A percentile compares a stretch with the other conserved stretches of the same genome.
Conservation (phyloP, 2,888 invertebrate genomes). For the Leucania comma region DNA sequence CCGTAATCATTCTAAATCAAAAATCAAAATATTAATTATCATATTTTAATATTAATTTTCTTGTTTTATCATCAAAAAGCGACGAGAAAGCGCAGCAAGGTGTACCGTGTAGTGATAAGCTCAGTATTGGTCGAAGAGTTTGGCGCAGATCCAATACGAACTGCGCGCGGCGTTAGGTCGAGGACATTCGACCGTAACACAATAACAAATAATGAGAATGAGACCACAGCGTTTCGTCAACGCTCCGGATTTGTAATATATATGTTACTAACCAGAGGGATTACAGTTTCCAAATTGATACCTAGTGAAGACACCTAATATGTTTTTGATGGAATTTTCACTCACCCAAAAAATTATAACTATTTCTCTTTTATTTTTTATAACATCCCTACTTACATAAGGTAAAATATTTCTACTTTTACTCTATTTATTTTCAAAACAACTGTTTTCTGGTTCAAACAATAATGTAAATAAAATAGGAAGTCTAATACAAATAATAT, state of each 20-base stretch:
- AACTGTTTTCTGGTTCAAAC: not conserved
- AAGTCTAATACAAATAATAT: constrained; percentile 11
- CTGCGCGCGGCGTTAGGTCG: constrained; percentile 60
- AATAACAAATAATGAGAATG: constrained; percentile 60
- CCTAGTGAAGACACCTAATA: not conserved
- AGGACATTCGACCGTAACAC: constrained; percentile 60
- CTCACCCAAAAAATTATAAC: not conserved
- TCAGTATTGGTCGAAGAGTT: constrained; percentile 46
- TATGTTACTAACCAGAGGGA: constrained; percentile 8
- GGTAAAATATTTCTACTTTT: too few relatives aligned
- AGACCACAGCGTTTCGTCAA: constrained; percentile 49
- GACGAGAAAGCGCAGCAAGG: constrained; percentile 38
- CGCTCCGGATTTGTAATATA: constrained; percentile 39
- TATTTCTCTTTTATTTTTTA: not conserved
- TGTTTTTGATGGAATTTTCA: not conserved
- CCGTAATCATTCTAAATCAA: not conserved
- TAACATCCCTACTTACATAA: too few relatives aligned
- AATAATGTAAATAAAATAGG: constrained; percentile 2
- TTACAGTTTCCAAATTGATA: not conserved
- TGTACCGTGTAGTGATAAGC: constrained; percentile 42
- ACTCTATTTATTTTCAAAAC: not conserved
- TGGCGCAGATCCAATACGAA: constrained; percentile 62
- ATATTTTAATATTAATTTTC: not conserved
- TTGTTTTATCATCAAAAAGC: constrained; percentile 21
- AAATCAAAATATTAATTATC: not conserved